A percentile compares a stretch with the other conserved stretches of the same genome.
These are phyloP conservation scores for Cyanoderma ruficeps DNA, from an alignment of 2,113 vertebrate genomes.

Conservation along the genomic window DNA sequence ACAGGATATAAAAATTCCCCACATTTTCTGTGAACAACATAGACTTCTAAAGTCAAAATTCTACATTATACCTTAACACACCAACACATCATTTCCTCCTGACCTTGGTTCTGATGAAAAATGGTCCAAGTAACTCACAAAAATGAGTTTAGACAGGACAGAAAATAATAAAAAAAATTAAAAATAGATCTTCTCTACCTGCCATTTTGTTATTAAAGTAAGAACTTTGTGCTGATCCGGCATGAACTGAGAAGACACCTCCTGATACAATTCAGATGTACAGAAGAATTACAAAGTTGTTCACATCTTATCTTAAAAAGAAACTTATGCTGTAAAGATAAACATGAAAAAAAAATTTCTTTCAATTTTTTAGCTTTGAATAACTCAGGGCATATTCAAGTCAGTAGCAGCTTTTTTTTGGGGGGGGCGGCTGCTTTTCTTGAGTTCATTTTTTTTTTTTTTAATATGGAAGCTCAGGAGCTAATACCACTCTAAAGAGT, in stretches of 20 bases:
- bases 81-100: neutral
- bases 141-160: neutral
- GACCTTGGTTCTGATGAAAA: neutral
- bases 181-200: neutral
- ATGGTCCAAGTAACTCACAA: neutral
- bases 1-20: neutral
- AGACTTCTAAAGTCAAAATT: neutral
- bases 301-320: neutral
- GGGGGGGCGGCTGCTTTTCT: neutral
- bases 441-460: neutral
- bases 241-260: neutral
- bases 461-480: neutral
- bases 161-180: too few species aligned
- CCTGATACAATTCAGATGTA: neutral
- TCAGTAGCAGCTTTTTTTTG: rapidly evolving
- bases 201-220: neutral
- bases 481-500: neutral
- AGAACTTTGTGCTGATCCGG: neutral
- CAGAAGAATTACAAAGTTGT: neutral
- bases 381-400: neutral
- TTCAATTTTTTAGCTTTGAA: neutral
- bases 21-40: neutral
- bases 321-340: neutral
- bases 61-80: neutral
- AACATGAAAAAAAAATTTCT: neutral